phyloP scores from a whole-genome alignment of 1,140 invertebrate genomes.

The Oryctes rhinoceros region DNA sequence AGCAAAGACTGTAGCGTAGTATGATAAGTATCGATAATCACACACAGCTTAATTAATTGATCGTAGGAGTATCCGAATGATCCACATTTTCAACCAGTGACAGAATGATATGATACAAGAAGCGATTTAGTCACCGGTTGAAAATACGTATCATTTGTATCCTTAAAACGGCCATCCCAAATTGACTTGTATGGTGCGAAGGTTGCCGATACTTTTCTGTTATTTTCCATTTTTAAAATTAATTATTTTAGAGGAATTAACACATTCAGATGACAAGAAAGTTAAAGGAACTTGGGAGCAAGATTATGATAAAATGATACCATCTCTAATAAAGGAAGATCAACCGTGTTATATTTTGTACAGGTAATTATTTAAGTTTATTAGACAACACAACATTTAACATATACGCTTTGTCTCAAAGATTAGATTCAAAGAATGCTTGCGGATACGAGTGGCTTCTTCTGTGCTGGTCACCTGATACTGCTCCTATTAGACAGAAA shows the following conservation, averaged over 20 bases:
- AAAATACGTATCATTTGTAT: too few species aligned
- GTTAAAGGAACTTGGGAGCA: slow-evolving; percentile 83
- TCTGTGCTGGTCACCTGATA: slow-evolving; percentile 94
- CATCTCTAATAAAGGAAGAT: slow-evolving; percentile 80
- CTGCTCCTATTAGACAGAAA: slow-evolving; percentile 89
- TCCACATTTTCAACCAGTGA: too few species aligned
- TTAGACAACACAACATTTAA: slow-evolving; percentile 47
- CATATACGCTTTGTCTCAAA: slow-evolving; percentile 55
- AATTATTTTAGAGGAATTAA: slow-evolving; percentile 77
- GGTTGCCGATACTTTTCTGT: too few species aligned
- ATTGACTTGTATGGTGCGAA: too few species aligned
- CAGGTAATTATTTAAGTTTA: slow-evolving; percentile 65
- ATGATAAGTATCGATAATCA: too few species aligned
- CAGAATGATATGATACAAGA: too few species aligned
- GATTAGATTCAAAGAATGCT: slow-evolving; percentile 81
- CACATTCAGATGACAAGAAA: slow-evolving; percentile 72
- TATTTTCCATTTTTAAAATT: slow-evolving; percentile 38
- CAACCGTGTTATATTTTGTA: slow-evolving; percentile 95
- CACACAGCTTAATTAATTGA: too few species aligned
- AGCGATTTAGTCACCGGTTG: too few species aligned
- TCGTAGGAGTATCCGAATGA: too few species aligned
- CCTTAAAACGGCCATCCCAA: too few species aligned
- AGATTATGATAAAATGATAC: slow-evolving; percentile 85
- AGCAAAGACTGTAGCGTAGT: too few species aligned
- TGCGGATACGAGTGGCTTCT: slow-evolving; percentile 93